phyloP scores from a whole-genome alignment of 1,140 invertebrate genomes.

The Cepaea nemoralis region DNA sequence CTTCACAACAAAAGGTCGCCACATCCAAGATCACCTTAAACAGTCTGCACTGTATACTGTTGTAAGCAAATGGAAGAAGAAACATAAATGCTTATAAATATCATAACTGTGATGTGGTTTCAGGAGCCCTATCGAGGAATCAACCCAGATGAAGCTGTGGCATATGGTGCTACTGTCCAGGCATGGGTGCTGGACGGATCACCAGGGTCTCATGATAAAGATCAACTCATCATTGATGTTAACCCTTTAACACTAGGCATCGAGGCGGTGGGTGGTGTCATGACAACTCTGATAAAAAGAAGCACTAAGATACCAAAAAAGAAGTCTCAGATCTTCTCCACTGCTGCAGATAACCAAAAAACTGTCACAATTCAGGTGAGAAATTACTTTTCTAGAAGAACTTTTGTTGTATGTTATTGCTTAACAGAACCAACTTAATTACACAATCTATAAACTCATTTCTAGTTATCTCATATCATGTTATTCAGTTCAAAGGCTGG shows the following conservation, averaged over 20 bases:
- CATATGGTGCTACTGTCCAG: conserved; percentile 98
- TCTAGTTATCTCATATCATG: too few species aligned
- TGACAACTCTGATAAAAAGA: conserved; percentile 97
- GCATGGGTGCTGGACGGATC: conserved; percentile 82
- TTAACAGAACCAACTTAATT: too few species aligned
- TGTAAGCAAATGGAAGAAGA: too few species aligned
- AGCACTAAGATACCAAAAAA: conserved; percentile 99
- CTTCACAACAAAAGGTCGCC: too few species aligned
- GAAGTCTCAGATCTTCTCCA: conserved; percentile 99
- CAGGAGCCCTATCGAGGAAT: conserved; percentile 94
- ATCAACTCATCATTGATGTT: conserved; percentile 95
- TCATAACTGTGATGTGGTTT: conserved; percentile 38
- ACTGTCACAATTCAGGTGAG: conserved; percentile 96
- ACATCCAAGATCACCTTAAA: too few species aligned
- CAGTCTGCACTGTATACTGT: too few species aligned
- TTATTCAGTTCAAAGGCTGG: too few species aligned
- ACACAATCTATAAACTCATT: too few species aligned
- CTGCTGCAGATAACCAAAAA: conserved; percentile 98
- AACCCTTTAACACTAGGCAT: conserved; percentile 98
- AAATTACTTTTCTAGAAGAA: too few species aligned
- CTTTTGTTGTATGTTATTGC: too few species aligned
- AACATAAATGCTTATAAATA: too few species aligned
- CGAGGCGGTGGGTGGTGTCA: conserved; percentile 99
- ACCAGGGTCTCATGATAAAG: conserved; percentile 76
- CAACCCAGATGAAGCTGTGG: conserved; percentile 86